Evolutionary conservation across 2,888 invertebrate genomes (phyloP), one percentile per base, ranked within the genome.

Genomic region (Rapana venosa): DNA sequence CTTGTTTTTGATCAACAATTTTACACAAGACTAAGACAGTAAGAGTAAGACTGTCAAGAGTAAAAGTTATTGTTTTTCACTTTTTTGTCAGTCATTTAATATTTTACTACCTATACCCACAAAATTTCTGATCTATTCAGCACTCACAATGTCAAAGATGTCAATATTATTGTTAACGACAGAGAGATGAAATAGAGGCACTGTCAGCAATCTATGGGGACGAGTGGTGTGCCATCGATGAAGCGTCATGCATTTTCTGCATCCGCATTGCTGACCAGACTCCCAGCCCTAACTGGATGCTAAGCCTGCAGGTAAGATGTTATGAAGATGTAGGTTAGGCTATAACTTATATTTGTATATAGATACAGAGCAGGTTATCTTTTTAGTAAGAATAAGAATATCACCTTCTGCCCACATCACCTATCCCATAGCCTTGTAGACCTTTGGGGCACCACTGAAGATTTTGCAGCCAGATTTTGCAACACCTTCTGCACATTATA

Each of bases 151-250:
- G 47, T 47, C 47, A 47, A n/a, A 1, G 11, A 47, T 26, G 70
- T n/a, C n/a, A n/a, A 91, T 90, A 2, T 90, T 30, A 90, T n/a
- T 83, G 22, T 83, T 81, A 56, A 77, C 91, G 84, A 4, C 90
- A 96, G 95, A 91, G 91, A 84, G 96, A 96, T 91, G 98, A 98
- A 97, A 96, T 98, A 32, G 98, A 98, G 96, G 97, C 97, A 0
- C 96, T 98, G 32, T 96, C 97, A 92, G 97, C 98, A 5, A 98
- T 98, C 92, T 98, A 98, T 94, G 97, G 97, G 4, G 96, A 97
- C 36, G 97, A 98, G 92, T 98, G 97, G 97, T 96, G 96, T 90
- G 96, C 96, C 11, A 97, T 97, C 91, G 97, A 97, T 94, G 97
- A 96, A 88, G 96, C 96, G 35, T 96, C 97, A 70, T 96, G 96